Evolutionary conservation across 2,888 invertebrate species (phyloP), one percentile per base, ranked within the genome.

Genomic region (Sinhomidia bicolor): DNA sequence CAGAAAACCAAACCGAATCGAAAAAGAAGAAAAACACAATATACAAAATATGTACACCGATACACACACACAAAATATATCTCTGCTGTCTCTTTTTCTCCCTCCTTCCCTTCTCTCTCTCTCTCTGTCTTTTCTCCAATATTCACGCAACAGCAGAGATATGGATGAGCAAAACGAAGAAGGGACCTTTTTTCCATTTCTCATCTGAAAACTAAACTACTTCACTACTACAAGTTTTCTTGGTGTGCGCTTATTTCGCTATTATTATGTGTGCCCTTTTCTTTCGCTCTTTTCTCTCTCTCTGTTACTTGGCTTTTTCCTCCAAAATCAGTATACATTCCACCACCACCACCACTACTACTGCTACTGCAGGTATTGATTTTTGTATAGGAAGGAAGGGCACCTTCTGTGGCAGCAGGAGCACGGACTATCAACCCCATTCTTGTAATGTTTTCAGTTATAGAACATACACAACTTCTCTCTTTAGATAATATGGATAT

Each of bases 341-440:
- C 29, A 26, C 26, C 29, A 62, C 57, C 41, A 41, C 10, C 41
- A 41, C 5, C 6, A 41, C 47, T 47, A 47, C 47, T 47, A 47
- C 47, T 5, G 47, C 65, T 79, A 26, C 51, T 85, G 84, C 82
- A 90, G 88, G 88, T 91, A 91, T 90, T 87, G 91, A 90, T 91
- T 91, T 90, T 91, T 88, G 85, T 51, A 74, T 82, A 88, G 83
- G 88, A 89, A 85, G 88, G 89, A 89, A 89, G 90, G 89, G 90
- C 89, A 90, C 89, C 87, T 88, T 88, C 87, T 88, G 87, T 88
- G 87, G 51, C 87, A 74, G 57, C 51, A 71, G 71, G 62, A 86
- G 79, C 80, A 65, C 79, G 65, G 82, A 44, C 74, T 29, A 51
- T 76, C 79, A 44, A 60, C 57, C 47, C 54, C 57, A 26, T 41